Conservation (phyloP, 1,140 invertebrate genomes). For the Drosophila arizonae region DNA sequence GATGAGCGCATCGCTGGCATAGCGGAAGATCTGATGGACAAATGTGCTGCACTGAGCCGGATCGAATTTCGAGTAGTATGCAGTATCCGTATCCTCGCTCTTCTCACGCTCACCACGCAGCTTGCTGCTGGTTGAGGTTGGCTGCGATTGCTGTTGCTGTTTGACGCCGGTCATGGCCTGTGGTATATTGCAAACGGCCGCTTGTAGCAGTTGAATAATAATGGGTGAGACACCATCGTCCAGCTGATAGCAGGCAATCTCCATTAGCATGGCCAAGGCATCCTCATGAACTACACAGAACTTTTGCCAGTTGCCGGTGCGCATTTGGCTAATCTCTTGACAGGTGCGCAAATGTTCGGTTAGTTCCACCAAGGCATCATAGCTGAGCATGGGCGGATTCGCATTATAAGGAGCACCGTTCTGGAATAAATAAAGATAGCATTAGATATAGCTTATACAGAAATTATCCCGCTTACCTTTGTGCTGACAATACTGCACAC, state of each 20-base stretch:
- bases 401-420: conserved; percentile 81
- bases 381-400: conserved; percentile 86
- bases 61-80: conserved; percentile 87
- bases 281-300: conserved; percentile 91
- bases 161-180: conserved; percentile 45
- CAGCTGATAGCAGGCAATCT: conserved; percentile 89
- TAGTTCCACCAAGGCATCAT: conserved; percentile 94
- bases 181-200: conserved; percentile 88
- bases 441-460: neutral
- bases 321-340: conserved; percentile 93
- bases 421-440: conserved; percentile 26
- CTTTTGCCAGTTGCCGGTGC: conserved; percentile 97
- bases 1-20: conserved; percentile 87
- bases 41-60: conserved; percentile 88
- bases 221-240: conserved; percentile 97
- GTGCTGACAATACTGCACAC: conserved; percentile 82
- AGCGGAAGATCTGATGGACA: conserved; percentile 89
- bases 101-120: conserved; percentile 86
- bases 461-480: conserved; percentile 71
- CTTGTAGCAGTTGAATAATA: conserved; percentile 94
- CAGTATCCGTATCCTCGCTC: conserved; percentile 86
- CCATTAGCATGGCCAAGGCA: conserved; percentile 91
- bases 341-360: conserved; percentile 98
- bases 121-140: conserved; percentile 62
- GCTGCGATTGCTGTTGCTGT: conserved; percentile 47